These are phyloP conservation scores for Platygyra sinensis DNA, from an alignment of 64 coral and sea anemone species.

Conservation along the genomic window DNA sequence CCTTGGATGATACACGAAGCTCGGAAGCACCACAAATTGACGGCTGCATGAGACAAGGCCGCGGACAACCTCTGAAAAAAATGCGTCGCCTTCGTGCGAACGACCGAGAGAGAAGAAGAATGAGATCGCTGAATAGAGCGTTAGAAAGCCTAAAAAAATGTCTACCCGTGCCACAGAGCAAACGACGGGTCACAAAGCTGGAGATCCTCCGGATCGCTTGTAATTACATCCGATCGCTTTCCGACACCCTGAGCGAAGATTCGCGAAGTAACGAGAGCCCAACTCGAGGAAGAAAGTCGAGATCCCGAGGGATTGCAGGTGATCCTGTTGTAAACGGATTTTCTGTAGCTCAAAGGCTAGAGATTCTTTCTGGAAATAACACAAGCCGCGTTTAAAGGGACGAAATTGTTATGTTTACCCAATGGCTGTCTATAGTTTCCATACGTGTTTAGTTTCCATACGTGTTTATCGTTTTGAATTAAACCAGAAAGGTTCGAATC, in stretches of 20 bases:
- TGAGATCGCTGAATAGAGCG: constrained; percentile 90
- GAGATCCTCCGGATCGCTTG: constrained; percentile 97
- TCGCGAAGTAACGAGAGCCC: constrained; percentile 27
- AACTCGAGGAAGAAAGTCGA: constrained; percentile 44
- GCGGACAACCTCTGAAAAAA: constrained; percentile 91
- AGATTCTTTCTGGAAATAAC: constrained; percentile 73
- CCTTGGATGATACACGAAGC: constrained; percentile 43
- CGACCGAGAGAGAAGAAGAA: constrained; percentile 91
- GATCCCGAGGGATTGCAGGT: constrained; percentile 39
- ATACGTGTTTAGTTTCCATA: not conserved
- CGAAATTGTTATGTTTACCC: not conserved
- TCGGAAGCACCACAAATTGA: constrained; percentile 6
- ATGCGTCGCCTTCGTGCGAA: constrained; percentile 96
- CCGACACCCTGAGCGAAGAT: constrained; percentile 87
- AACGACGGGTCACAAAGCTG: constrained; percentile 92
- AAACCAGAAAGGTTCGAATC: not conserved
- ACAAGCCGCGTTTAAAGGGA: not conserved
- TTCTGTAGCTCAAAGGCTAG: constrained; percentile 93
- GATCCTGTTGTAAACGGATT: constrained; percentile 91
- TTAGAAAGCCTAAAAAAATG: constrained; percentile 96
- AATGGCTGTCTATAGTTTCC: not conserved
- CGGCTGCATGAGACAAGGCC: constrained; percentile 15
- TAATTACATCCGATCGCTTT: constrained; percentile 91
- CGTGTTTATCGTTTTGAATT: not conserved
- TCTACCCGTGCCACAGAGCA: constrained; percentile 90